A percentile compares a stretch with the other conserved stretches of the same genome.
phyloP scores from a whole-genome alignment of 2,888 invertebrate species.

The Nephrotoma appendiculata region DNA sequence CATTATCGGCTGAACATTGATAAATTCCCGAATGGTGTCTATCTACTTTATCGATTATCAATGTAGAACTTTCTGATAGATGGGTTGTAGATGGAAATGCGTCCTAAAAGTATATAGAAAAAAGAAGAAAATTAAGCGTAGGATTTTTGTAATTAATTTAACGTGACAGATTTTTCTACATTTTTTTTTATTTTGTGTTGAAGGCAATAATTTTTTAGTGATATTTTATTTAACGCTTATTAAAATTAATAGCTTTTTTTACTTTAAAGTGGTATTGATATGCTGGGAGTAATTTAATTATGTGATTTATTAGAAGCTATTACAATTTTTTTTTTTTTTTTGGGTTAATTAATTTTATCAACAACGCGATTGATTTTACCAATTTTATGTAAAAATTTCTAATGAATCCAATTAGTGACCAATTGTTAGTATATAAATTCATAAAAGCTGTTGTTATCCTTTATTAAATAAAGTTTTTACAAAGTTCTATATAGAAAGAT shows the following conservation, averaged over 20 bases:
- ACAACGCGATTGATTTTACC: not conserved
- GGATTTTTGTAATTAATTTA: not conserved
- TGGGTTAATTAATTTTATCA: not conserved
- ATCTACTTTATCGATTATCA: constrained; percentile 37
- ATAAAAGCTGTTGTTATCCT: too few relatives aligned
- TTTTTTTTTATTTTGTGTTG: too few relatives aligned
- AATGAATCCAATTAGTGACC: too few relatives aligned
- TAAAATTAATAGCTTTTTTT: not conserved
- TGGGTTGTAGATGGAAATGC: constrained; percentile 31
- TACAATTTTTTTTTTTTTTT: not conserved
- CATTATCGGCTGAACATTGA: constrained; percentile 38
- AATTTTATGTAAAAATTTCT: not conserved
- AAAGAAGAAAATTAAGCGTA: not conserved
- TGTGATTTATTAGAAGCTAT: not conserved
- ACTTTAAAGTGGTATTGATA: not conserved
- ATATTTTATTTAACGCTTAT: not conserved
- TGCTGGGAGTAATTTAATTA: not conserved
- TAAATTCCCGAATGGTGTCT: constrained; percentile 38
- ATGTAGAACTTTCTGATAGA: constrained; percentile 34
- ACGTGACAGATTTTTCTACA: not conserved
- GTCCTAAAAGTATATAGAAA: constrained; percentile 15
- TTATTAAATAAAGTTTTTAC: too few relatives aligned
- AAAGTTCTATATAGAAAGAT: too few relatives aligned
- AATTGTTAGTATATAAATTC: too few relatives aligned
- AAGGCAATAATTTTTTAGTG: not conserved